Conservation (phyloP, 2,113 vertebrate genomes). For the Cebidichthys violaceus region DNA sequence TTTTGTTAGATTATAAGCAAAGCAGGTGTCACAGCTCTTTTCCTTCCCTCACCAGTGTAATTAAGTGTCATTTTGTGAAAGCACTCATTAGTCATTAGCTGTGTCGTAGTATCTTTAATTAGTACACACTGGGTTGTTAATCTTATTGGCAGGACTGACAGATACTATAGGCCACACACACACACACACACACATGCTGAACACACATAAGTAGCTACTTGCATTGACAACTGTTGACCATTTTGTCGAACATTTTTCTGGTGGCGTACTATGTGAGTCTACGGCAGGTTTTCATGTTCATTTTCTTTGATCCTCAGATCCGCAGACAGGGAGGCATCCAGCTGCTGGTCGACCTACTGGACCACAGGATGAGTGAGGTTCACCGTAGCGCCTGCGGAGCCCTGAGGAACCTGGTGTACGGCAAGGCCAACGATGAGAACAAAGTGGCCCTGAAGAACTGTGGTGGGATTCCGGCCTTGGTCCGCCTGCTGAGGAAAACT, state of each 20-base stretch:
- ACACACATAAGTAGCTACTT: neutral
- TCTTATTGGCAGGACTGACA: constrained; percentile 57
- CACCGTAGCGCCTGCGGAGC: constrained; percentile 98
- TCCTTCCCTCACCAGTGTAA: constrained; percentile 47
- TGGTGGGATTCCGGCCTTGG: constrained; percentile 96
- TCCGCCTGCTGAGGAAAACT: constrained; percentile 95
- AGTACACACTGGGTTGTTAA: constrained; percentile 52
- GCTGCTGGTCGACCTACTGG: constrained; percentile 95
- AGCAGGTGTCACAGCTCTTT: constrained; percentile 8
- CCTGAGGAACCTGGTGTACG: constrained; percentile 96
- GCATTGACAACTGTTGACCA: neutral
- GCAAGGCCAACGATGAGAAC: constrained; percentile 98
- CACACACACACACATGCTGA: constrained; percentile 2
- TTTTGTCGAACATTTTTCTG: neutral
- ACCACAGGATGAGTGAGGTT: constrained; percentile 98
- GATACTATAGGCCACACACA: constrained; percentile 21
- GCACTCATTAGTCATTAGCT: constrained; percentile 61
- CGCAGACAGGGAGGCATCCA: constrained; percentile 97
- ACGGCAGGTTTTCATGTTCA: neutral
- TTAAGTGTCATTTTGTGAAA: constrained; percentile 60
- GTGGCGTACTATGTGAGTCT: too few relatives aligned
- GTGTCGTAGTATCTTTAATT: constrained; percentile 57
- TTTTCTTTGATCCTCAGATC: constrained; percentile 85
- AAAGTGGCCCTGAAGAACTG: constrained; percentile 98
- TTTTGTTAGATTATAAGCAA: neutral